phyloP scores from a whole-genome alignment of 2,888 invertebrate genomes.

The Scaptomyza tumidula region DNA sequence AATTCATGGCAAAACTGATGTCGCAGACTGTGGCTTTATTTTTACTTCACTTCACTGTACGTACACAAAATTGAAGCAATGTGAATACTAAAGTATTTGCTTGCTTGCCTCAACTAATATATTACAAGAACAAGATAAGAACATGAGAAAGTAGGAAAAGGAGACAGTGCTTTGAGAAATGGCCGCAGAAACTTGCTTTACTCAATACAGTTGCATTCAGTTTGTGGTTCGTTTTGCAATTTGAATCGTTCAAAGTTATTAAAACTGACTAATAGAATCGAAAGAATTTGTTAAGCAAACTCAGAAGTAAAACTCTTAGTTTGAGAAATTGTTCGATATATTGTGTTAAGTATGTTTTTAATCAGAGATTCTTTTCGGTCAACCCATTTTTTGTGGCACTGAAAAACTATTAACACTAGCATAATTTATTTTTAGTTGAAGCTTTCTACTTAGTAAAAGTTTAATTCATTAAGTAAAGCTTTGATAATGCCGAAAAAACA shows the following conservation, averaged over 20 bases:
- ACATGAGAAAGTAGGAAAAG: not conserved
- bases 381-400: not conserved
- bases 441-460: too few relatives aligned
- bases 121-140: slow-evolving; percentile 7
- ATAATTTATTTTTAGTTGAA: too few relatives aligned
- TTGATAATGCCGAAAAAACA: too few relatives aligned
- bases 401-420: too few relatives aligned
- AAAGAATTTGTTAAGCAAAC: too few relatives aligned
- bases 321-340: not conserved
- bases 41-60: slow-evolving; percentile 15
- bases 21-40: slow-evolving; percentile 60
- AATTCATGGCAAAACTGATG: slow-evolving; percentile 74
- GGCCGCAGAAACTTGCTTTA: slow-evolving; percentile 20
- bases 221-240: slow-evolving; percentile 4
- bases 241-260: slow-evolving; percentile 12
- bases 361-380: too few relatives aligned
- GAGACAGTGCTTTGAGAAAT: not conserved
- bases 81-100: slow-evolving; percentile 49
- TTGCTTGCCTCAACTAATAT: slow-evolving; percentile 15
- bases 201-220: slow-evolving; percentile 9
- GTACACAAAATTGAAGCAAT: slow-evolving; percentile 47
- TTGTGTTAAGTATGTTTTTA: not conserved
- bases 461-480: too few relatives aligned
- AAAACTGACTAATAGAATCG: too few relatives aligned
- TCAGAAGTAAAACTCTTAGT: too few relatives aligned